A percentile compares a stretch with the other conserved stretches of the same genome.
Evolutionary conservation across 2,888 invertebrate species (phyloP).

Genomic region (Mythimna lalbum): DNA sequence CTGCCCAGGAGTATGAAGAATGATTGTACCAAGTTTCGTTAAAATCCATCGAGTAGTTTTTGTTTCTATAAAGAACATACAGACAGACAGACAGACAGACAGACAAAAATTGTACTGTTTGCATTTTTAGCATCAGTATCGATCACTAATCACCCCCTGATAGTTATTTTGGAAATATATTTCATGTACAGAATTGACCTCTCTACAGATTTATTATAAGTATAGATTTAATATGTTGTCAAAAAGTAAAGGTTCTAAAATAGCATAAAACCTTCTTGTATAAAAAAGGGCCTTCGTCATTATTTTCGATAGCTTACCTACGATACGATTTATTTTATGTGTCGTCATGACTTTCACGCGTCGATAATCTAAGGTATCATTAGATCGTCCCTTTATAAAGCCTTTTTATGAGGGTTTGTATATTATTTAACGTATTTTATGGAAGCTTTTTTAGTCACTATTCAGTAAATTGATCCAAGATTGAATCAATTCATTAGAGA

Average conservation of each 20-base stretch:
- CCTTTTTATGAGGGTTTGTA: constrained; percentile 14
- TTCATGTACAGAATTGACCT: too few relatives aligned
- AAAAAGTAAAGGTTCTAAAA: neutral
- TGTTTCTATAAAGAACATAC: too few relatives aligned
- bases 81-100: too few relatives aligned
- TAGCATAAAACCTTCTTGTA: neutral
- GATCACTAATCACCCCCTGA: too few relatives aligned
- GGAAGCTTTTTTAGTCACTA: neutral
- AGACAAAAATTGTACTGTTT: too few relatives aligned
- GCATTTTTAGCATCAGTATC: too few relatives aligned
- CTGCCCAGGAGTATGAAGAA: too few relatives aligned
- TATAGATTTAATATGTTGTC: neutral
- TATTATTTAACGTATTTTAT: neutral
- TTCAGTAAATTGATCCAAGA: neutral
- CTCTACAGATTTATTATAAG: too few relatives aligned
- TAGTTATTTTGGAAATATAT: too few relatives aligned
- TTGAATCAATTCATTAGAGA: neutral
- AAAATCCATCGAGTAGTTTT: too few relatives aligned
- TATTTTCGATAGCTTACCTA: constrained; percentile 14
- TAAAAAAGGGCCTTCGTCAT: neutral
- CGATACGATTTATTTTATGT: constrained; percentile 9
- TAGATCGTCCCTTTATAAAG: neutral
- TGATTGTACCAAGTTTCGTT: too few relatives aligned
- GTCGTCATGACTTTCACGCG: constrained; percentile 1
- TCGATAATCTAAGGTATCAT: neutral